Percentiles rank a stretch among this genome's conserved stretches.
These are phyloP conservation scores for Papilio glaucus DNA, from an alignment of 1,140 invertebrate genomes.

Conservation along the genomic window DNA sequence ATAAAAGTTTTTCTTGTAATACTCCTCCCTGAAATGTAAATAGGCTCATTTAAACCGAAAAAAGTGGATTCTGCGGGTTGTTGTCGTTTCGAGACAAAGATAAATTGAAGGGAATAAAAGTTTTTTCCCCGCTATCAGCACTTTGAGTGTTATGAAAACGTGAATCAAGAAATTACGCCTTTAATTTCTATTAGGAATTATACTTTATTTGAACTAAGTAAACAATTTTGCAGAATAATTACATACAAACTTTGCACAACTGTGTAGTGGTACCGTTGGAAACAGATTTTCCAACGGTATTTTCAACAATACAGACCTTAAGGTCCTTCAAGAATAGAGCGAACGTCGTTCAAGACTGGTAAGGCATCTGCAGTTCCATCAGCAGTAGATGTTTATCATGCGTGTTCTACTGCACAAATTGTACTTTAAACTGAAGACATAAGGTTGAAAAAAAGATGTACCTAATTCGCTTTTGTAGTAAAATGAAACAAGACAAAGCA, in stretches of 20 bases:
- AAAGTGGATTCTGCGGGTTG: constrained; percentile 5
- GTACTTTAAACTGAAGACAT: neutral
- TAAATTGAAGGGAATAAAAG: constrained; percentile 13
- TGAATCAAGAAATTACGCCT: neutral
- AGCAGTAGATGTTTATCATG: too few species aligned
- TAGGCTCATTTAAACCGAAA: constrained; percentile 13
- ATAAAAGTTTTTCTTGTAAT: constrained; percentile 15
- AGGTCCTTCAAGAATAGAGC: too few species aligned
- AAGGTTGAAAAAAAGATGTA: neutral
- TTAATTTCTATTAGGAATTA: constrained; percentile 14
- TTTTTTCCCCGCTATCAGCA: constrained; percentile 3
- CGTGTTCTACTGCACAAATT: neutral
- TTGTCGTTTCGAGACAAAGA: constrained; percentile 21
- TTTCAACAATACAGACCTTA: too few species aligned
- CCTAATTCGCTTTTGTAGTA: neutral
- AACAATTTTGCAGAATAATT: neutral
- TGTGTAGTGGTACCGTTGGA: too few species aligned
- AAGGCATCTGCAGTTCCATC: too few species aligned
- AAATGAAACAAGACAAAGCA: neutral
- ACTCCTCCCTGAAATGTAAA: neutral
- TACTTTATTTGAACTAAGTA: neutral
- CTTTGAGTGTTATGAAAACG: neutral
- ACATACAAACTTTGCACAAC: neutral
- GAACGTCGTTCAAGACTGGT: too few species aligned
- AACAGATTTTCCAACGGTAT: too few species aligned